Evolutionary conservation across 1,140 invertebrate genomes (phyloP).

Genomic region (Diabrotica virgifera): DNA sequence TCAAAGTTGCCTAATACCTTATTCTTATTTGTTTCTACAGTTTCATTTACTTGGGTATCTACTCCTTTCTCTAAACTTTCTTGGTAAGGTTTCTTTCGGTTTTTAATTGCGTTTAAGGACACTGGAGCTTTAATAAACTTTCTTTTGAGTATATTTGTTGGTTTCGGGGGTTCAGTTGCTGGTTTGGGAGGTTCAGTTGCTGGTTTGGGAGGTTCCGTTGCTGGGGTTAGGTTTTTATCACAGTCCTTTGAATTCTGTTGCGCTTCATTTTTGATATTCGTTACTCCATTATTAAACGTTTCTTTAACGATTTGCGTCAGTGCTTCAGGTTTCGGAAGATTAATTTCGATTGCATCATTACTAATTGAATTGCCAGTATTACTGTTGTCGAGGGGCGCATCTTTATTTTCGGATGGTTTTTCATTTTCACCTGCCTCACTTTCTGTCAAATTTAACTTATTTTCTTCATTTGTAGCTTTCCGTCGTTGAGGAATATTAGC

Average conservation of each 20-base stretch:
- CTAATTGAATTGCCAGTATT: constrained; percentile 8
- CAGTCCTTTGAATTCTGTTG: background rate
- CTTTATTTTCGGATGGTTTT: constrained; percentile 8
- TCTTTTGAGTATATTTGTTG: background rate
- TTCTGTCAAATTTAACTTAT: constrained; percentile 12
- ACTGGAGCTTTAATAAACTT: constrained; percentile 5
- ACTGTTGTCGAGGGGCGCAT: constrained; percentile 1
- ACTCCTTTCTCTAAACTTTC: constrained; percentile 4
- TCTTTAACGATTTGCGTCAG: constrained; percentile 12
- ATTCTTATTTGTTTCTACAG: background rate
- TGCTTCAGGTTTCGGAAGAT: background rate
- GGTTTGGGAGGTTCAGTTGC: background rate
- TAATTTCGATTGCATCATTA: background rate
- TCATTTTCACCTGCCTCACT: constrained; percentile 3
- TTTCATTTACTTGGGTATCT: constrained; percentile 7
- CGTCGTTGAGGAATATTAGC: constrained; percentile 44
- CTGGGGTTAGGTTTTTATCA: background rate
- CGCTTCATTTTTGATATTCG: constrained; percentile 1
- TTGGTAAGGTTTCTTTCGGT: constrained; percentile 10
- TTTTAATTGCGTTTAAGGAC: background rate
- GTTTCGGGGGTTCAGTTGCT: background rate
- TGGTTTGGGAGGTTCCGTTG: no score
- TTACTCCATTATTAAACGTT: constrained; percentile 13
- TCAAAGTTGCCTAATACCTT: no score
- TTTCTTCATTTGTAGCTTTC: constrained; percentile 27